Evolutionary conservation across 2,888 invertebrate species (phyloP).

Genomic region (Nebria brevicollis): DNA sequence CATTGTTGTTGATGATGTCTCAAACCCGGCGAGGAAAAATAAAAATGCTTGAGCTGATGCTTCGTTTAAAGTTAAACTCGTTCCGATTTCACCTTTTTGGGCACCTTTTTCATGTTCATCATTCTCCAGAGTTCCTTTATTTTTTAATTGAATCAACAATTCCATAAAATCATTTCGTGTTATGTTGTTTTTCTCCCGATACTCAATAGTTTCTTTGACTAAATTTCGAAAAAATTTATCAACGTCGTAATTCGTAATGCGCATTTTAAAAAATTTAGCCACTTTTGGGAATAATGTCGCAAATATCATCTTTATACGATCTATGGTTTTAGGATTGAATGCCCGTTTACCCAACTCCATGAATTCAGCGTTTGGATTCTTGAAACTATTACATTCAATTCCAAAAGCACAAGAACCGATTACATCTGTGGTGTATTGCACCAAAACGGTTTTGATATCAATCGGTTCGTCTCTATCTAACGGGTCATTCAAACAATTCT

Average conservation of each 20-base stretch:
- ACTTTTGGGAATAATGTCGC: conserved; percentile 21
- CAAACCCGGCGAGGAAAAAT: conserved; percentile 65
- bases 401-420: conserved; percentile 45
- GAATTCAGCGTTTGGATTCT: conserved; percentile 36
- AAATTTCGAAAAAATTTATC: conserved; percentile 50
- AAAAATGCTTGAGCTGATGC: conserved; percentile 61
- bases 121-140: conserved; percentile 51
- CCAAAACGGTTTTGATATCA: conserved; percentile 31
- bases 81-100: conserved; percentile 25
- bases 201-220: conserved; percentile 59
- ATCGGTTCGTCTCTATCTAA: conserved; percentile 29
- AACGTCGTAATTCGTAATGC: conserved; percentile 27
- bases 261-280: conserved; percentile 33
- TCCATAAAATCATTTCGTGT: conserved; percentile 66
- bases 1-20: conserved; percentile 63
- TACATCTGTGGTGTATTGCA: conserved; percentile 29
- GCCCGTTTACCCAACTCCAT: conserved; percentile 12
- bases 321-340: conserved; percentile 17
- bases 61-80: conserved; percentile 50
- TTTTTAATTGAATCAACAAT: conserved; percentile 62
- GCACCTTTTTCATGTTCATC: conserved; percentile 37
- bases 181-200: conserved; percentile 57
- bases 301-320: conserved; percentile 33
- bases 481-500: conserved; percentile 58
- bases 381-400: conserved; percentile 42